phyloP scores from a whole-genome alignment of 2,888 invertebrate genomes.

The Pelosia muscerda region DNA sequence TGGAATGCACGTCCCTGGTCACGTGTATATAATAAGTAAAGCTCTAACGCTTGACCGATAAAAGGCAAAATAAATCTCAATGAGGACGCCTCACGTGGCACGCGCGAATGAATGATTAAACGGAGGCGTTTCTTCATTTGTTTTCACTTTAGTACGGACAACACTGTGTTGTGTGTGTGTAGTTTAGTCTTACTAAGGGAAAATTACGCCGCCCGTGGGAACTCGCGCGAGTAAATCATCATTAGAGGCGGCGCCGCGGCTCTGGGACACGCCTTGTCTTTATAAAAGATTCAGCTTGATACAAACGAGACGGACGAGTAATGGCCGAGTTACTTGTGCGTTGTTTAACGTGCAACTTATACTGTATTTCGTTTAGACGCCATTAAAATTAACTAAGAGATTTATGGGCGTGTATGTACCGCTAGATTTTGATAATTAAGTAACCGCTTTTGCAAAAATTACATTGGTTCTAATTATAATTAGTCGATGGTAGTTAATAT shows the following conservation, averaged over 20 bases:
- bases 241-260: constrained; percentile 69
- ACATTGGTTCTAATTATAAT: constrained; percentile 36
- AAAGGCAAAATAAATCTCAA: constrained; percentile 80
- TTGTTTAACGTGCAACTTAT: constrained; percentile 45
- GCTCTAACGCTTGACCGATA: constrained; percentile 63
- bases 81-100: constrained; percentile 66
- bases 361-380: constrained; percentile 51
- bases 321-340: constrained; percentile 59
- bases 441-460: constrained; percentile 29
- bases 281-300: constrained; percentile 84
- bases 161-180: constrained; percentile 66
- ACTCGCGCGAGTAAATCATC: constrained; percentile 78
- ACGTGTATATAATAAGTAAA: constrained; percentile 39
- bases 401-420: constrained; percentile 40
- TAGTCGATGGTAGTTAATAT: background rate
- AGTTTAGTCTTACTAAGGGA: constrained; percentile 72
- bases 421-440: constrained; percentile 46
- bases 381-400: constrained; percentile 56
- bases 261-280: constrained; percentile 77
- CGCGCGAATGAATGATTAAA: constrained; percentile 83
- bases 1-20: no score
- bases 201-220: constrained; percentile 83
- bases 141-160: constrained; percentile 81
- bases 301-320: constrained; percentile 76
- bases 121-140: constrained; percentile 80